These are phyloP conservation scores for Xanthorhoe spadicearia DNA, from an alignment of 2,888 invertebrate species.

Conservation along the genomic window DNA sequence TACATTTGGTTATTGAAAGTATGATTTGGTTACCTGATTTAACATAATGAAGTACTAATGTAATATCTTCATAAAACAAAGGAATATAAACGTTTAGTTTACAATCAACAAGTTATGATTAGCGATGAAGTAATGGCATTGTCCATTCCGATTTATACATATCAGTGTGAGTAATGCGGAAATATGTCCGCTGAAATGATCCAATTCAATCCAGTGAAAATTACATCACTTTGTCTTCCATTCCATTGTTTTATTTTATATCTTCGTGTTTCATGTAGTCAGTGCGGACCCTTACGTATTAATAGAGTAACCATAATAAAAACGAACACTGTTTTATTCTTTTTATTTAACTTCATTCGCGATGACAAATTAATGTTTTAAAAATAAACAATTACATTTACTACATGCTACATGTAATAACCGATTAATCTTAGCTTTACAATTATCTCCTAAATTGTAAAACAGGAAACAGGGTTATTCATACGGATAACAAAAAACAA, in stretches of 20 bases:
- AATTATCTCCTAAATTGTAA: neutral
- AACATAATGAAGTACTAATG: neutral
- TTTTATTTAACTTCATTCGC: no score
- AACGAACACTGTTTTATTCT: no score
- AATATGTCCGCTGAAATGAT: conserved; percentile 13
- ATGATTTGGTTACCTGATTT: neutral
- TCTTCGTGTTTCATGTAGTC: neutral
- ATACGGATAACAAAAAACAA: neutral
- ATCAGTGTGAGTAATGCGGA: conserved; percentile 21
- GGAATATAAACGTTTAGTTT: conserved; percentile 36
- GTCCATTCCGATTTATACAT: conserved; percentile 28
- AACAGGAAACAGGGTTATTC: neutral
- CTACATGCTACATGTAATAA: no score
- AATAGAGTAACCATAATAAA: no score
- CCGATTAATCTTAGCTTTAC: neutral
- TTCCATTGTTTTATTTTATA: neutral
- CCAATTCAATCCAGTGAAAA: conserved; percentile 1
- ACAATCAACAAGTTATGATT: conserved; percentile 36
- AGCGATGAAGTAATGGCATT: conserved; percentile 42
- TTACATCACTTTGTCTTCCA: neutral
- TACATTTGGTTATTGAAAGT: neutral
- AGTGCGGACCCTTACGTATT: neutral
- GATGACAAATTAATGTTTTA: no score
- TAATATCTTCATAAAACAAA: conserved; percentile 30
- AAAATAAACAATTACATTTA: no score